These are phyloP conservation scores for Idaea straminata DNA, from an alignment of 2,888 invertebrate genomes.

Conservation along the genomic window DNA sequence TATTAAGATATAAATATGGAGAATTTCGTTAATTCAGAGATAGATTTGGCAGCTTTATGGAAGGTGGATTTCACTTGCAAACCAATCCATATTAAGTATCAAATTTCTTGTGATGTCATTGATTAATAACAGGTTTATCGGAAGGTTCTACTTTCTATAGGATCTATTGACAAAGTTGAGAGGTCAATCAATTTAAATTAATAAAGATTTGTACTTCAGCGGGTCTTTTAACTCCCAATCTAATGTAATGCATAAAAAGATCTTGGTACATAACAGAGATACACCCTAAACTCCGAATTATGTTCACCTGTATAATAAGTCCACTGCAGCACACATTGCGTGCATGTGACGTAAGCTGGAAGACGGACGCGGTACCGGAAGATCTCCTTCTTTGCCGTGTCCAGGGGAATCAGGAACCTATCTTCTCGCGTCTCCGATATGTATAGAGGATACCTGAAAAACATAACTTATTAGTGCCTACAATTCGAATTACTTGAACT, in stretches of 20 bases:
- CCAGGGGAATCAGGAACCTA: constrained; percentile 85
- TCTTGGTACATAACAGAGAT: no score
- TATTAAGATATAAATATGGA: not conserved
- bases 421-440: constrained; percentile 87
- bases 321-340: constrained; percentile 96
- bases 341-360: constrained; percentile 91
- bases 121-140: not conserved
- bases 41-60: not conserved
- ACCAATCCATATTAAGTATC: not conserved
- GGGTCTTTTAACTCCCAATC: no score
- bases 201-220: not conserved
- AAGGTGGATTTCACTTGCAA: not conserved
- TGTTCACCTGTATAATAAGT: constrained; percentile 88
- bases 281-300: not conserved
- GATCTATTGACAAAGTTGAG: not conserved
- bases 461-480: not conserved
- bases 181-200: not conserved
- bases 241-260: no score
- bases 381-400: constrained; percentile 84
- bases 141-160: not conserved
- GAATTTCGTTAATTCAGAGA: not conserved
- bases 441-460: constrained; percentile 84
- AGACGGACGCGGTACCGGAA: constrained; percentile 87
- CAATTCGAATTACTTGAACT: not conserved
- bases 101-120: not conserved